Percentiles rank a stretch among this genome's conserved stretches.
phyloP scores from a whole-genome alignment of 2,888 invertebrate genomes.

The Pomacea canaliculata region DNA sequence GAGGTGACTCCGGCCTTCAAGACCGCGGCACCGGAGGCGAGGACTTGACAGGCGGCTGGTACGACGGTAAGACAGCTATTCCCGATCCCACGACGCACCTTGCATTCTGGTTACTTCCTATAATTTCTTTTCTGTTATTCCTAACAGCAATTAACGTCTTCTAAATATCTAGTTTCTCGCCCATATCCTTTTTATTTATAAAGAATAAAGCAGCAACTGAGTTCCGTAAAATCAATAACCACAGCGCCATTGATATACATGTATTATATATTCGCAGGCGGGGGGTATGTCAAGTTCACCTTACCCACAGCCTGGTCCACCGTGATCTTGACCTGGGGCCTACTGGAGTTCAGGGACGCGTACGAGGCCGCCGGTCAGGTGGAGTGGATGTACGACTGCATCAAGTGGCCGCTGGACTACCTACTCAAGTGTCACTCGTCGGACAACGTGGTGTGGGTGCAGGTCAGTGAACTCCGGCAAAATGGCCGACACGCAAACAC shows the following conservation, averaged over 20 bases:
- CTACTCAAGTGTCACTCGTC: conserved; percentile 73
- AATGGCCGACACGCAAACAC: too few relatives aligned
- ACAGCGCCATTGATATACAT: too few relatives aligned
- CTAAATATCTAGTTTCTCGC: too few relatives aligned
- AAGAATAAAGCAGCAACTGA: too few relatives aligned
- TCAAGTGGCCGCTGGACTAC: conserved; percentile 77
- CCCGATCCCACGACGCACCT: too few relatives aligned
- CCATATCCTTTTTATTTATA: too few relatives aligned
- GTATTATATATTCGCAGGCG: conserved; percentile 36
- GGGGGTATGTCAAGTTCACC: conserved; percentile 60
- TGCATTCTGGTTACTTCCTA: too few relatives aligned
- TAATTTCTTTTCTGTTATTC: too few relatives aligned
- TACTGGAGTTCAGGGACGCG: conserved; percentile 50
- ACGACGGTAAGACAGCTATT: conserved; percentile 53
- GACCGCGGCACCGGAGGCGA: conserved; percentile 58
- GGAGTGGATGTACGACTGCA: conserved; percentile 48
- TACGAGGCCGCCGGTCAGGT: conserved; percentile 49
- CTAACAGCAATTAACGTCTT: too few relatives aligned
- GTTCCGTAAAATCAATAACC: too few relatives aligned
- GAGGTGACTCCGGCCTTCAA: conserved; percentile 58
- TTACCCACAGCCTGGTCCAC: conserved; percentile 58
- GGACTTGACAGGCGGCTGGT: conserved; percentile 66
- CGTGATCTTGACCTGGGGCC: conserved; percentile 53
- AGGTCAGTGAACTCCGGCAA: conserved; percentile 61
- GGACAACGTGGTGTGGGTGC: conserved; percentile 63